Percentiles rank a stretch among this genome's conserved stretches.
Conservation (phyloP, 2,888 invertebrate genomes). For the Pharmacophagus antenor region DNA sequence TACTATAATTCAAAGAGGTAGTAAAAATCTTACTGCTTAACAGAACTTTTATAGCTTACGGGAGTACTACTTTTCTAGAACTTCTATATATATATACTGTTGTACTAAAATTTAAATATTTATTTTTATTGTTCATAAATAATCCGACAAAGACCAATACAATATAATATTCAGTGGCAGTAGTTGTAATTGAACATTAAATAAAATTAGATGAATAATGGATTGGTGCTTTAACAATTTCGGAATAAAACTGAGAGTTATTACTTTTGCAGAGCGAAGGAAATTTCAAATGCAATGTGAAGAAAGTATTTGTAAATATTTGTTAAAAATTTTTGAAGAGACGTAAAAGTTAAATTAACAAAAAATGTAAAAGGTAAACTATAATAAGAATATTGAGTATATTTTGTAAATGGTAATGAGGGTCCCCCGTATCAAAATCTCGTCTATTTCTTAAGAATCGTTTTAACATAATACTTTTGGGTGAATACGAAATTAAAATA, state of each 20-base stretch:
- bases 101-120: not conserved
- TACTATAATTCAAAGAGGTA: conserved; percentile 1
- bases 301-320: not conserved
- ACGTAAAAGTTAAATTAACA: not conserved
- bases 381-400: too few species aligned
- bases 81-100: not conserved
- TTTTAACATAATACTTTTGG: not conserved
- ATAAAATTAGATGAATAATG: too few species aligned
- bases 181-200: not conserved
- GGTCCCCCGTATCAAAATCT: not conserved
- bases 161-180: not conserved
- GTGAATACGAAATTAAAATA: not conserved
- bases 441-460: not conserved
- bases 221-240: too few species aligned
- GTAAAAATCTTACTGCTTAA: not conserved
- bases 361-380: too few species aligned
- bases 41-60: not conserved
- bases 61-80: not conserved
- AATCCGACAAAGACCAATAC: too few species aligned
- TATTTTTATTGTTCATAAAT: not conserved
- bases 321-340: too few species aligned
- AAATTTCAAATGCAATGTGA: not conserved
- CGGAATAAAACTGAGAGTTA: too few species aligned
- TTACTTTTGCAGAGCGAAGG: not conserved
- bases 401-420: too few species aligned